Conservation (phyloP, 1,140 invertebrate genomes). For the Drosophila dunni region DNA sequence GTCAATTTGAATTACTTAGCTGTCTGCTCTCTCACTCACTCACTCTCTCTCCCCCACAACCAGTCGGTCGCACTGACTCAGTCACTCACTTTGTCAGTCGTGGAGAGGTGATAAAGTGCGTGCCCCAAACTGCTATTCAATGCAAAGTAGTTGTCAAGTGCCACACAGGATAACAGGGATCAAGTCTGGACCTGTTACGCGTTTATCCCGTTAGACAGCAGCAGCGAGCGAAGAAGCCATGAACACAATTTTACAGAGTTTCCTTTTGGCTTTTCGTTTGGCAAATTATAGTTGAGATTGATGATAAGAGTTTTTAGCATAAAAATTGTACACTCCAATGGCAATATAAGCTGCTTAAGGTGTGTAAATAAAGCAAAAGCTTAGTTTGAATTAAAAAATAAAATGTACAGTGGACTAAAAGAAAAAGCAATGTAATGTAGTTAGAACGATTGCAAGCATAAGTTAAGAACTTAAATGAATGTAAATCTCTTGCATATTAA, state of each 20-base stretch:
- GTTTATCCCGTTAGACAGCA: constrained; percentile 1
- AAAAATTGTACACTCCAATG: neutral
- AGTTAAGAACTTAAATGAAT: too few relatives aligned
- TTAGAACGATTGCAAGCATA: too few relatives aligned
- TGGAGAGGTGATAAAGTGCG: constrained; percentile 43
- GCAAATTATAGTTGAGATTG: constrained; percentile 9
- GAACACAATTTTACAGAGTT: constrained; percentile 13
- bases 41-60: neutral
- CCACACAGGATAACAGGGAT: constrained; percentile 22
- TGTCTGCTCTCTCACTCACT: constrained; percentile 1
- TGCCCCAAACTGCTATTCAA: constrained; percentile 49
- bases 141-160: constrained; percentile 47
- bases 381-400: neutral
- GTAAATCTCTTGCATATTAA: too few relatives aligned
- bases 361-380: too few relatives aligned
- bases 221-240: constrained; percentile 1
- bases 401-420: neutral
- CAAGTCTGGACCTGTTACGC: constrained; percentile 14
- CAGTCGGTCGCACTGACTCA: constrained; percentile 3
- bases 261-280: constrained; percentile 1
- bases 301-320: neutral
- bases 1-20: constrained; percentile 57
- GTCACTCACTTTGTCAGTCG: neutral
- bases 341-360: too few relatives aligned
- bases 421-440: too few relatives aligned